phyloP scores from a whole-genome alignment of 2,113 vertebrate genomes.

The Perca schrenkii region DNA sequence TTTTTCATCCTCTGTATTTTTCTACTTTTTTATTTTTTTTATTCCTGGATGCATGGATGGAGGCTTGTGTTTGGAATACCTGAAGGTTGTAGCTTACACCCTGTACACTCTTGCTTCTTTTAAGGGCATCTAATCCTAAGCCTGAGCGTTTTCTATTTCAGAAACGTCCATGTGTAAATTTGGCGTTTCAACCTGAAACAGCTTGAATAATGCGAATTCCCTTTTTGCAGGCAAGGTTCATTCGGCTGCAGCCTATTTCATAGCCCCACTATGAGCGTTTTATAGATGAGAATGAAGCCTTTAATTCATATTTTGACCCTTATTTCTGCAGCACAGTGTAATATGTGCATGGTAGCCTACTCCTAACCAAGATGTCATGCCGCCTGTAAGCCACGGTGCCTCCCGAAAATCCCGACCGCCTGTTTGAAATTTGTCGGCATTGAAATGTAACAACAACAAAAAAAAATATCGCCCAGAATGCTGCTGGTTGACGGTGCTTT shows the following conservation, averaged over 20 bases:
- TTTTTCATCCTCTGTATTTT: conserved; percentile 16
- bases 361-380: conserved; percentile 56
- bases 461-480: conserved; percentile 34
- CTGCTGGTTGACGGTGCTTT: conserved; percentile 66
- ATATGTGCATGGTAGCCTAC: conserved; percentile 38
- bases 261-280: conserved; percentile 19
- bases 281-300: conserved; percentile 40
- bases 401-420: conserved; percentile 11
- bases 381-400: conserved; percentile 41
- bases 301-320: conserved; percentile 41
- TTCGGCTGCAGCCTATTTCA: conserved; percentile 26
- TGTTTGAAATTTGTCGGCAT: conserved; percentile 24
- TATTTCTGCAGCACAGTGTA: conserved; percentile 51
- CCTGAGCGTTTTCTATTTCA: conserved; percentile 30
- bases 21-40: background rate
- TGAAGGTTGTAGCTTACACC: conserved; percentile 56
- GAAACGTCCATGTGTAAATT: conserved; percentile 61
- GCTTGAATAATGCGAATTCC: conserved; percentile 7
- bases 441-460: conserved; percentile 8
- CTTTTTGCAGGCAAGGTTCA: conserved; percentile 19
- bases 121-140: conserved; percentile 51
- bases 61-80: conserved; percentile 56
- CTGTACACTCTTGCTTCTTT: conserved; percentile 38
- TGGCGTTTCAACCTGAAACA: conserved; percentile 28
- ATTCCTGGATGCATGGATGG: conserved; percentile 47